Evolutionary conservation across 1,140 invertebrate genomes (phyloP).

Genomic region (Brachionus plicatilis): DNA sequence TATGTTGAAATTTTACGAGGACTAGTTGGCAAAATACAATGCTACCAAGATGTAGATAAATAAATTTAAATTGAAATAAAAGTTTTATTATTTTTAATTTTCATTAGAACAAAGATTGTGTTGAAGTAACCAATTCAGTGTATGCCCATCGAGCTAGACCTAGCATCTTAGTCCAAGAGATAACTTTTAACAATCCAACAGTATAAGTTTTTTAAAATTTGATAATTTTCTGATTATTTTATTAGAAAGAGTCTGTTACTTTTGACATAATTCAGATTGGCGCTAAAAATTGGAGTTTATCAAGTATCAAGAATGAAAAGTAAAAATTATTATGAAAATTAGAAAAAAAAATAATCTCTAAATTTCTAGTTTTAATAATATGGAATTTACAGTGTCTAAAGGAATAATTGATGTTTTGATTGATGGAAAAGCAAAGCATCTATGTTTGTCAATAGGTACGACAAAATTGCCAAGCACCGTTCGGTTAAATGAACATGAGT

Average conservation of each 20-base stretch:
- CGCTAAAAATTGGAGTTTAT: conserved; percentile 57
- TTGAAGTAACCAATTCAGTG: conserved; percentile 65
- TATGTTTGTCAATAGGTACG: conserved; percentile 7
- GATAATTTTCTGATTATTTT: conserved; percentile 43
- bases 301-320: conserved; percentile 58
- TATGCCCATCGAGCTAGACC: conserved; percentile 74
- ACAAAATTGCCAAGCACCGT: conserved; percentile 33
- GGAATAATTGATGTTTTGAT: conserved; percentile 32
- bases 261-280: conserved; percentile 47
- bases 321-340: conserved; percentile 16
- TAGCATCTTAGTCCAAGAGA: conserved; percentile 71
- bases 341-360: too few species aligned
- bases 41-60: conserved; percentile 42
- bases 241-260: conserved; percentile 44
- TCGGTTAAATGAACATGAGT: conserved; percentile 39
- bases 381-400: neutral
- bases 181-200: conserved; percentile 69
- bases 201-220: conserved; percentile 44
- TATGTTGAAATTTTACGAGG: conserved; percentile 62
- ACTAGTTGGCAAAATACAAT: conserved; percentile 63
- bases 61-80: neutral
- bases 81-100: neutral
- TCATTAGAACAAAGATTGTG: conserved; percentile 61
- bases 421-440: conserved; percentile 20
- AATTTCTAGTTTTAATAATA: conserved; percentile 7